A percentile compares a stretch with the other conserved stretches of the same genome.
These are phyloP conservation scores for Lepisosteus osseus DNA, from an alignment of 2,113 vertebrate genomes.

Conservation along the genomic window DNA sequence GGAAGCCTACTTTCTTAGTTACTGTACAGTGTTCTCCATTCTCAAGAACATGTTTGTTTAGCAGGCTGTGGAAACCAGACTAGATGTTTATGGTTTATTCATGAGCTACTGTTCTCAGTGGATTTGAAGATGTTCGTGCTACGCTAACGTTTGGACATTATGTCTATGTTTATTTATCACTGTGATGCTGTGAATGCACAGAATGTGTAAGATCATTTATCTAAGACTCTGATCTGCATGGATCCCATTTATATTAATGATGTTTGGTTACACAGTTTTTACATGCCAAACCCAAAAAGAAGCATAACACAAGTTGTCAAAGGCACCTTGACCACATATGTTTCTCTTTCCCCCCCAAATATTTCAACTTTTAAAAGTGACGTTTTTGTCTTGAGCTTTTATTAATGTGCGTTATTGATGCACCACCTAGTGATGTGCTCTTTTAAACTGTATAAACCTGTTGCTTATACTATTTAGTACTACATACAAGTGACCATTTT, in stretches of 20 bases:
- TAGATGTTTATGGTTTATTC: conserved; percentile 31
- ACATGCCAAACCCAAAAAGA: neutral
- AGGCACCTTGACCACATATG: conserved; percentile 25
- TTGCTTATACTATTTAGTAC: no score
- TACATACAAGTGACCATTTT: no score
- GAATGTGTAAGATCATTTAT: conserved; percentile 29
- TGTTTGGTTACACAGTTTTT: neutral
- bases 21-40: neutral
- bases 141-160: conserved; percentile 30
- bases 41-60: conserved; percentile 17
- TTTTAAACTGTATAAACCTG: no score
- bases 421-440: no score
- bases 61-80: neutral
- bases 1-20: neutral
- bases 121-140: conserved; percentile 18
- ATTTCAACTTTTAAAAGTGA: neutral
- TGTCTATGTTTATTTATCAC: conserved; percentile 43
- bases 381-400: no score
- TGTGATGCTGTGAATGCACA: neutral
- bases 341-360: neutral
- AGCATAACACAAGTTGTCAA: conserved; percentile 22
- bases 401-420: no score
- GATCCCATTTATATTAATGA: conserved; percentile 29
- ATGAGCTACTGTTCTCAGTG: conserved; percentile 28
- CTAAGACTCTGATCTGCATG: conserved; percentile 10